Evolutionary conservation across 2,113 vertebrate species (phyloP).

Genomic region (Leptobrachium ailaonicum): DNA sequence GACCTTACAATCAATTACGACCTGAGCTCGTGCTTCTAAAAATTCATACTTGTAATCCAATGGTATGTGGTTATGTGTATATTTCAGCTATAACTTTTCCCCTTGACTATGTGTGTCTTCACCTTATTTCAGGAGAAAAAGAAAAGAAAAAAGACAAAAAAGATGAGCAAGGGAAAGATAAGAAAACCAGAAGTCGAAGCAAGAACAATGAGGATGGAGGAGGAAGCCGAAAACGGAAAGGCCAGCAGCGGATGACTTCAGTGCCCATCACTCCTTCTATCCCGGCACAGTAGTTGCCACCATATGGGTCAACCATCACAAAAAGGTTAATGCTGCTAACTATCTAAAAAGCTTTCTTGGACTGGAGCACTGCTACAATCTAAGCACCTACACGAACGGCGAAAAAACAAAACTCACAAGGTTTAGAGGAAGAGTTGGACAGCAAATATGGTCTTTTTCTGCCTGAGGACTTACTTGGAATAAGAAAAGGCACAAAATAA

Average conservation of each 20-base stretch:
- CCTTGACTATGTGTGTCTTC: neutral
- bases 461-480: conserved; percentile 1
- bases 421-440: conserved; percentile 3
- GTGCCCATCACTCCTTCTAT: conserved; percentile 64
- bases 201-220: conserved; percentile 66
- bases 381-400: conserved; percentile 41
- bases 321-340: conserved; percentile 62
- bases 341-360: conserved; percentile 62
- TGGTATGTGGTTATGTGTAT: too few relatives aligned
- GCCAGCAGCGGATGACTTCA: conserved; percentile 68
- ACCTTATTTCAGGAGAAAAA: conserved; percentile 65
- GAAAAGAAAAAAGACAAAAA: conserved; percentile 52
- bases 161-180: conserved; percentile 67
- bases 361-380: conserved; percentile 56
- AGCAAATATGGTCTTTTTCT: conserved; percentile 7
- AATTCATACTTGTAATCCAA: too few relatives aligned
- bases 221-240: conserved; percentile 68
- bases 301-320: conserved; percentile 34
- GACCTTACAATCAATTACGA: too few relatives aligned
- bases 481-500: conserved; percentile 7
- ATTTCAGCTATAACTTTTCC: too few relatives aligned
- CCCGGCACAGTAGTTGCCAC: conserved; percentile 70
- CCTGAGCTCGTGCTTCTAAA: too few relatives aligned
- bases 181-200: conserved; percentile 66
- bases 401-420: conserved; percentile 14